These are phyloP conservation scores for Buphagus erythrorhynchus DNA, from an alignment of 2,797 vertebrate species.

Conservation along the genomic window DNA sequence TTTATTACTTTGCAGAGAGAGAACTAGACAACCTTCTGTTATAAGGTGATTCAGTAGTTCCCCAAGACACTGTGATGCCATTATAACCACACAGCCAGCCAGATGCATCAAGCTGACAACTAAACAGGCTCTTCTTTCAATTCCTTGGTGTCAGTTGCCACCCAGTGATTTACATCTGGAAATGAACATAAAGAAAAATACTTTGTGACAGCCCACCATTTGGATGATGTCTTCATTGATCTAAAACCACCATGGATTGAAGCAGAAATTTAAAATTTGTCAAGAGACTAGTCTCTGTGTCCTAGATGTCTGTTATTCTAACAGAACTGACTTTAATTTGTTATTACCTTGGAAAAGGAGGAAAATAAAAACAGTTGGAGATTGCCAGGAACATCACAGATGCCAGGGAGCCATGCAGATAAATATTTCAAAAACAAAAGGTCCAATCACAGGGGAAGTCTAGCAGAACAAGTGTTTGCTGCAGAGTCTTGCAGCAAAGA, in stretches of 20 bases:
- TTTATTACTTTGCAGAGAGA: background rate
- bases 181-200: background rate
- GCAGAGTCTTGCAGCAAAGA: background rate
- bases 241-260: background rate
- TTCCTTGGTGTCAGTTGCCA: background rate
- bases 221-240: background rate
- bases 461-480: background rate
- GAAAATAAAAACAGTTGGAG: background rate
- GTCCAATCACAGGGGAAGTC: background rate
- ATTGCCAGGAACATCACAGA: background rate
- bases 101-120: background rate
- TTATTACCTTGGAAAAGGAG: background rate
- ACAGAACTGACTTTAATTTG: background rate
- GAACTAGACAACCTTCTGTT: background rate
- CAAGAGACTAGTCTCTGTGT: background rate
- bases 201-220: background rate
- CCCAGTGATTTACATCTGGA: background rate
- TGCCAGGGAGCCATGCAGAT: background rate
- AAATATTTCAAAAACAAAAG: background rate
- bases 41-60: slow-evolving; percentile 13
- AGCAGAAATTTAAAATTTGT: background rate
- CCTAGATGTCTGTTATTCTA: background rate
- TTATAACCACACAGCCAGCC: background rate
- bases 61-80: background rate
- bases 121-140: background rate